Evolutionary conservation across 2,113 vertebrate species (phyloP), one percentile per base, ranked within the genome.

Genomic region (Ciconia maguari): DNA sequence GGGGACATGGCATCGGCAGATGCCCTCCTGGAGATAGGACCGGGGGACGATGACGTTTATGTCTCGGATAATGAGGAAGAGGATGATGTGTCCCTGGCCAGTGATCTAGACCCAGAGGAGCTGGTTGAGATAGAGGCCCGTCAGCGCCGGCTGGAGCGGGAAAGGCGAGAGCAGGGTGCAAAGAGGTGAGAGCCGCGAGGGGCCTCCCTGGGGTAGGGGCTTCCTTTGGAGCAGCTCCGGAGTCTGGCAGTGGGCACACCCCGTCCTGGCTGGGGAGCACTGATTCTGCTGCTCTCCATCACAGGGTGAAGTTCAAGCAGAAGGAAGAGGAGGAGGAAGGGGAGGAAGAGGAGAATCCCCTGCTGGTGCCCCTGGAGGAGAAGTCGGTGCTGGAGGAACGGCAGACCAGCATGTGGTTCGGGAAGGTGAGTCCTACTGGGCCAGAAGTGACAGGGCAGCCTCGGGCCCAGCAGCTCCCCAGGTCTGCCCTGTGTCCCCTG

Each of bases 1-100:
- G 99, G 99, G 10, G 99, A 99, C 94, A 99, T 99, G 99, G 98
- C 98, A 6, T 96, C 89, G 0, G 99, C 99, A 4, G 99, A 99
- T 10, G 78, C 93, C 4, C 90, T 99, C 41, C 91, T 98, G 89
- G 94, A 95, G 29, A 54, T 65, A 3, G 96, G 90, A 1, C 95
- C 95, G 1, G 86, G 85, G 2, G 98, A 96, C 3, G 97, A 98
- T 42, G 99, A 99, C 83, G n/a, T 99, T 60, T 98, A 98, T 13
- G 46, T 99, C 52, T 99, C 99, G 0, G 99, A 97, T 1, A 76
- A 89, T 0, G 98, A 93, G 0, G 94, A 93, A 5, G 97, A 55
- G 0, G 97, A 99, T 0, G 78, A 98, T 3, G 93, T 99, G 41
- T 99, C 99, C 68, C 96, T 99, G 97, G 99, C 98, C 18, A 99